Evolutionary conservation across 1,140 invertebrate genomes (phyloP), one percentile per base, ranked within the genome.

Genomic region (Drosophila pandora): DNA sequence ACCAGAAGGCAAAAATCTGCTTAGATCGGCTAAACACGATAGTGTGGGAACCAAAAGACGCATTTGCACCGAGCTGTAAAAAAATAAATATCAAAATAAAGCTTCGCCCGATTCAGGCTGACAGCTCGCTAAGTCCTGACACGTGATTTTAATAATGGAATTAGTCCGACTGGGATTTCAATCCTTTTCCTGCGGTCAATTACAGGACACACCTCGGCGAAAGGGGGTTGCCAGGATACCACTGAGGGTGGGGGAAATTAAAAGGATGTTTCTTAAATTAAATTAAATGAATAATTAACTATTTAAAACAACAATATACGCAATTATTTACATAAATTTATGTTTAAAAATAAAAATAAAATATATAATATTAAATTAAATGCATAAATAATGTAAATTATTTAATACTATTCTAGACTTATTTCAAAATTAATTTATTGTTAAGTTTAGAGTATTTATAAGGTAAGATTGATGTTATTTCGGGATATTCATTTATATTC

Each of bases 21-120:
- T 43, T 63, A 21, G 48, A 50, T 73, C 68, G 82, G 72, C 83
- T 68, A 67, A 88, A 88, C 76, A 72, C 68, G 54, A 83, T 79
- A 88, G 79, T 88, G 83, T 88, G 83, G 83, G 83, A 88, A 88
- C 70, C 72, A 70, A 72, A 73, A 88, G 61, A 68, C 69, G 77
- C 67, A 49, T 69, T 69, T 68, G 23, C 62, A 49, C 25, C 7
- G 32, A 37, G 49, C 41, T n/a, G 21, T 48, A 37, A 13, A n/a
- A n/a, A 28, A 63, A 64, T 43, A 22, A 13, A 28, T 5, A 21
- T 41, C 13, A 45, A 34, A 37, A 57, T 57, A 56, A 60, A 50
- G 57, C 79, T 70, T 56, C n/a, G 41, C 43, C 32, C 53, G 49
- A 49, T 45, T 77, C 21, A 39, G 53, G n/a, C 37, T 60, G 54